Base-by-base conservation (phyloP, 2,888 invertebrate genomes). In the Sylvicola cinctus region DNA sequence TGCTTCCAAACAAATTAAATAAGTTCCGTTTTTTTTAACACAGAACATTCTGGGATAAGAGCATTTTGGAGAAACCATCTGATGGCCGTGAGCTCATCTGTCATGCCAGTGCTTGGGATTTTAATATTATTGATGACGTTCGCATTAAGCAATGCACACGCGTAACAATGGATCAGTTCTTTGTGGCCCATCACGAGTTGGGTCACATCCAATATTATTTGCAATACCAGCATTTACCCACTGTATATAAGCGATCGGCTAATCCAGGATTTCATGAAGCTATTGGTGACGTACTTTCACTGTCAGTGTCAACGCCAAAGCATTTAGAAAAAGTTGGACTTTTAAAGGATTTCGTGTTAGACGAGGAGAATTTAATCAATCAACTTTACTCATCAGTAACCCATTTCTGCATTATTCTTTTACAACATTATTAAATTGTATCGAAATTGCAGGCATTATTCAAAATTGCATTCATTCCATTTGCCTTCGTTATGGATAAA, bases 71-170 rank as follows among this genome's bases (percentile, higher is more conserved):
- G 44, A 85, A 85, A 46, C 84, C 83, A 1, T 54, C 54, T 0
- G 75, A 74, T 46, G 69, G 68, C 0, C 62, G 70, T 1, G 77
- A 84, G 10, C 61, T 84, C 15, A 64, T 81, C 1, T 91, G 90
- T 46, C 83, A 87, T 47, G 85, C 87, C 1, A 79, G 83, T 0
- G 85, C 88, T 34, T 87, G 85, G 78, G 85, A 88, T 55, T 85
- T 88, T 48, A 81, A 66, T 45, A 68, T 81, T 42, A 66, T 68
- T 15, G 66, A 79, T 49, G 87, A 90, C 53, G 85, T 85, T 49
- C 71, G 66, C 56, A 66, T 69, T 49, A 69, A 73, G 60, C 70
- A 70, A 60, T 74, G 74, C 51, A 68, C 73, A 4, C 47, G 56
- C 37, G 60, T 71, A 40, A 63, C 58, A 29, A 62, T 61, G 52